Conservation (phyloP, 1,140 invertebrate genomes). For the Eupeodes corollae region DNA sequence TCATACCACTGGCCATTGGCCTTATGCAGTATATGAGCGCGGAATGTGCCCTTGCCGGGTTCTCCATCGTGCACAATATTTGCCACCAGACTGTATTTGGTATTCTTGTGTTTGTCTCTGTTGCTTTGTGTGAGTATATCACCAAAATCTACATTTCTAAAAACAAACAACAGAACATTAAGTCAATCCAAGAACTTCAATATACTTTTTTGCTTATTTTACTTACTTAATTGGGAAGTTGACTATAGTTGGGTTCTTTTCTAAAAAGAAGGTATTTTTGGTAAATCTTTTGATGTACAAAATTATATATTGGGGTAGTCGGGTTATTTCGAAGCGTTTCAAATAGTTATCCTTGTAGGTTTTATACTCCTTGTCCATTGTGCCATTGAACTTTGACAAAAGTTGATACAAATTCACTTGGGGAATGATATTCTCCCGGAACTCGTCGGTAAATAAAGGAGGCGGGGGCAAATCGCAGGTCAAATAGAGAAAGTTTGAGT, state of each 20-base stretch:
- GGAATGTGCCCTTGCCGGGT: constrained; percentile 85
- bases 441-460: constrained; percentile 93
- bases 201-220: neutral
- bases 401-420: constrained; percentile 92
- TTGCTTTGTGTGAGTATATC: constrained; percentile 84
- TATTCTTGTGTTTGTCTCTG: constrained; percentile 67
- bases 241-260: constrained; percentile 99
- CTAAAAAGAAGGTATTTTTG: constrained; percentile 97
- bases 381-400: constrained; percentile 92
- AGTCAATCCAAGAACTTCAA: neutral
- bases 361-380: constrained; percentile 95
- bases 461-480: constrained; percentile 94
- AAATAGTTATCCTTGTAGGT: constrained; percentile 98
- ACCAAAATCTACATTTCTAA: constrained; percentile 91
- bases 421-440: constrained; percentile 96
- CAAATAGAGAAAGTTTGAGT: constrained; percentile 88
- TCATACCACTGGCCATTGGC: constrained; percentile 82
- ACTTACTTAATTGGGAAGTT: constrained; percentile 98
- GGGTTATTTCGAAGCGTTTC: constrained; percentile 92
- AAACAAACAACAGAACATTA: constrained; percentile 21
- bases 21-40: constrained; percentile 92
- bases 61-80: constrained; percentile 99
- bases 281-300: constrained; percentile 96
- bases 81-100: constrained; percentile 87
- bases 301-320: constrained; percentile 93